Percentiles rank a stretch among this genome's conserved stretches.
Evolutionary conservation across 64 coral and sea anemone genomes (phyloP).

Genomic region (Cladopsammia gracilis): DNA sequence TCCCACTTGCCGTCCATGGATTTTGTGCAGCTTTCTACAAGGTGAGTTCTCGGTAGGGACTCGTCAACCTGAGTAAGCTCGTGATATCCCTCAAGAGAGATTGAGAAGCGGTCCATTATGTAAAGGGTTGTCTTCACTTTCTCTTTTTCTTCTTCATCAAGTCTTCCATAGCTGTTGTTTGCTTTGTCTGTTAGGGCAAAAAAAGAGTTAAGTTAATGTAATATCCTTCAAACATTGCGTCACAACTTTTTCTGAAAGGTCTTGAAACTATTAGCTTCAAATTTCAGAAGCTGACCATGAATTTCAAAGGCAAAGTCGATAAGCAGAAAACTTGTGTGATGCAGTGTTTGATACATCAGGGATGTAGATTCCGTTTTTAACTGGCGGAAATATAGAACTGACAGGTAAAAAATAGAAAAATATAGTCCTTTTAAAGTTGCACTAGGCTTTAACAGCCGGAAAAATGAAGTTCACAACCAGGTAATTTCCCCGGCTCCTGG

Average conservation of each 20-base stretch:
- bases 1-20: slow-evolving; percentile 1
- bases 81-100: slow-evolving; percentile 62
- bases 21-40: slow-evolving; percentile 1
- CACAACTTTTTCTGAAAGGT: neutral
- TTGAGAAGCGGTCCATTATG: slow-evolving; percentile 60
- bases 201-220: neutral
- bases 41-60: neutral
- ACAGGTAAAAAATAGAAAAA: no score
- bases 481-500: no score
- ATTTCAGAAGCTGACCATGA: no score
- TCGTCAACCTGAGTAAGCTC: slow-evolving; percentile 36
- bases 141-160: slow-evolving; percentile 53
- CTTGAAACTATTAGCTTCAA: no score
- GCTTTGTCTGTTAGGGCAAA: neutral
- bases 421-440: no score
- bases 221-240: slow-evolving; percentile 15
- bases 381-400: no score
- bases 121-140: slow-evolving; percentile 37
- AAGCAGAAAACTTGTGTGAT: no score
- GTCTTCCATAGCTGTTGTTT: slow-evolving; percentile 1
- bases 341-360: no score
- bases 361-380: no score
- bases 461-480: no score
- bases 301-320: no score
- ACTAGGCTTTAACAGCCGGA: no score